Evolutionary conservation across 2,113 vertebrate species (phyloP).

Genomic region (Lanius ludovicianus): DNA sequence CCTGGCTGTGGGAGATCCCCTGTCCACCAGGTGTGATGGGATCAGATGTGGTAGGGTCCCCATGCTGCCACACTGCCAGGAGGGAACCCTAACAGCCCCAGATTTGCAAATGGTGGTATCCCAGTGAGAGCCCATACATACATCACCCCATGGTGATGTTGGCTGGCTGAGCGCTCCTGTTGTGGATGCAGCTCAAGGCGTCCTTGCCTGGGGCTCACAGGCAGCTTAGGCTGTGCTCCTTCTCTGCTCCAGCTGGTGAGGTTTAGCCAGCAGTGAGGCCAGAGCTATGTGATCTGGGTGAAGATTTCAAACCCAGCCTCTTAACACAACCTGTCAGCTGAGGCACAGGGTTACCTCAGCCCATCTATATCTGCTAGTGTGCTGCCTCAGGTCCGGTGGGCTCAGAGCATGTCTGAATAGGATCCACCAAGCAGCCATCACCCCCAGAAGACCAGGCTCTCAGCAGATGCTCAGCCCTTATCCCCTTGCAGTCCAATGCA

Average conservation of each 20-base stretch:
- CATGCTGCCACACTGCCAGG: neutral
- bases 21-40: neutral
- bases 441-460: neutral
- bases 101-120: neutral
- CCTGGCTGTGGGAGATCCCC: neutral
- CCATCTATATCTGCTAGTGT: neutral
- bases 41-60: neutral
- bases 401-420: neutral
- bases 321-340: neutral
- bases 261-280: neutral
- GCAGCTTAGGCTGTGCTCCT: neutral
- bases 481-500: neutral
- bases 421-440: neutral
- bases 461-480: neutral
- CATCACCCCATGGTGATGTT: neutral
- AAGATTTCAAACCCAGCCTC: neutral
- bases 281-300: neutral
- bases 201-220: neutral
- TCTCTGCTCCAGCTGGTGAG: neutral
- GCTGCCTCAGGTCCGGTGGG: neutral
- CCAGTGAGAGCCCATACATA: neutral
- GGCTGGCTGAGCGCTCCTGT: neutral
- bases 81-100: neutral
- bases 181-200: neutral
- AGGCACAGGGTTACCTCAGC: neutral